phyloP scores from a whole-genome alignment of 2,797 vertebrate genomes.

The Eremophila alpestris region DNA sequence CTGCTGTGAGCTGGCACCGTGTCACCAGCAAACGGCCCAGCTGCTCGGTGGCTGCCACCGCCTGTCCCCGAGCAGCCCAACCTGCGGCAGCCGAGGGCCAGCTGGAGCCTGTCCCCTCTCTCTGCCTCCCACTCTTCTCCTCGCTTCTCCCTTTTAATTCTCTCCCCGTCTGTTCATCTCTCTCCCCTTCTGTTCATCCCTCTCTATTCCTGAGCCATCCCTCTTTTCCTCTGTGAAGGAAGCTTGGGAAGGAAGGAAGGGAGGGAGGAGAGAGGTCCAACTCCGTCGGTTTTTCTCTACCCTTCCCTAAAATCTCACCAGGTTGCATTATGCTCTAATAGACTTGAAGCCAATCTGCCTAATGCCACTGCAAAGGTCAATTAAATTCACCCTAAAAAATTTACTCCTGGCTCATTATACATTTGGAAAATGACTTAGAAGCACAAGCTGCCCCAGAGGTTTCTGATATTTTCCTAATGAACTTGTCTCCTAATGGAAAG shows the following conservation, averaged over 20 bases:
- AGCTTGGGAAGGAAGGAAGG: not conserved
- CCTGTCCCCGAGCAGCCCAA: not conserved
- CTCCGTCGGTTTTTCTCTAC: constrained; percentile 66
- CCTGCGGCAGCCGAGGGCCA: constrained; percentile 5
- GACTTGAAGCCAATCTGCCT: constrained; percentile 80
- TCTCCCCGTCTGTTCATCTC: constrained; percentile 46
- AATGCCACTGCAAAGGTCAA: constrained; percentile 83
- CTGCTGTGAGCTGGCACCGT: not conserved
- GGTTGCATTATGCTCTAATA: constrained; percentile 78
- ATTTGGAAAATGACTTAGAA: constrained; percentile 82
- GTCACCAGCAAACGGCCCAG: not conserved
- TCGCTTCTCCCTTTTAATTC: constrained; percentile 11
- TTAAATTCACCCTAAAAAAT: constrained; percentile 85
- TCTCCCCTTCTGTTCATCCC: constrained; percentile 57
- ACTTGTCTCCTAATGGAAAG: constrained; percentile 65
- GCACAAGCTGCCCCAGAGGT: constrained; percentile 78
- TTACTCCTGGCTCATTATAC: constrained; percentile 81
- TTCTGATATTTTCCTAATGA: constrained; percentile 81
- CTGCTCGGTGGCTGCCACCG: not conserved
- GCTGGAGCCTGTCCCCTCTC: not conserved
- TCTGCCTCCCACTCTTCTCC: not conserved
- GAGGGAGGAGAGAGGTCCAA: not conserved
- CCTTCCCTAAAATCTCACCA: constrained; percentile 74
- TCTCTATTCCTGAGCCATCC: constrained; percentile 52
- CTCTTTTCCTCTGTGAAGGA: constrained; percentile 45